Conservation (phyloP, 2,797 vertebrate species). For the Arrhamphus sclerolepis region DNA sequence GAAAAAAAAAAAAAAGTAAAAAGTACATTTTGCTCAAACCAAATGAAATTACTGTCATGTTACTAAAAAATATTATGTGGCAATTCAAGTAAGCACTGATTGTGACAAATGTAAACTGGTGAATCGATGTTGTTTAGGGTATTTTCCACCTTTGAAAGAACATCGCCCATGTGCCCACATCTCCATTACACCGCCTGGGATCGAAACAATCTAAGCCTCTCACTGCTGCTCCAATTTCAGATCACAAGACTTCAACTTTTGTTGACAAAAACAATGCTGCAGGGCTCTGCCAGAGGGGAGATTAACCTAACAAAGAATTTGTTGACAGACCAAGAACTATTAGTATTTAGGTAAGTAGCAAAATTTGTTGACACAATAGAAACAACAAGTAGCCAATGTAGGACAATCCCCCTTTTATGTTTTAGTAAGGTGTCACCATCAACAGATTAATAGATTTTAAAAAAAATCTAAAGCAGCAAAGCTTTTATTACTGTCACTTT, state of each 20-base stretch:
- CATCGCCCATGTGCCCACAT: background rate
- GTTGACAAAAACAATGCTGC: slow-evolving; percentile 34
- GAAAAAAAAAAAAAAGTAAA: too few species aligned
- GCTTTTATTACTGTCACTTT: too few species aligned
- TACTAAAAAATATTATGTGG: background rate
- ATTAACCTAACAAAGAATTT: slow-evolving; percentile 64
- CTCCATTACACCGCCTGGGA: background rate
- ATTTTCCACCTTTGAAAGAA: background rate
- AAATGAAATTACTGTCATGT: too few species aligned
- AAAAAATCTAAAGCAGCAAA: too few species aligned
- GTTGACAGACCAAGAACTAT: slow-evolving; percentile 20
- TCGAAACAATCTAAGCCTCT: slow-evolving; percentile 5
- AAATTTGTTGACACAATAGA: slow-evolving; percentile 17
- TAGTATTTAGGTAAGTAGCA: slow-evolving; percentile 30
- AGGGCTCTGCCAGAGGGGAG: slow-evolving; percentile 45
- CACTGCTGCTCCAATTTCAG: slow-evolving; percentile 30
- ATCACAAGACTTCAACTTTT: slow-evolving; percentile 49
- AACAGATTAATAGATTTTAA: background rate
- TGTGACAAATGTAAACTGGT: background rate
- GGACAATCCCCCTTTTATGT: background rate
- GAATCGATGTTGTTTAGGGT: background rate
- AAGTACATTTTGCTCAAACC: background rate
- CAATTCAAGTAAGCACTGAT: background rate
- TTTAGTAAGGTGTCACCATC: background rate
- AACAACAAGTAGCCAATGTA: background rate